phyloP scores from a whole-genome alignment of 2,113 vertebrate genomes.

The Mus pahari region DNA sequence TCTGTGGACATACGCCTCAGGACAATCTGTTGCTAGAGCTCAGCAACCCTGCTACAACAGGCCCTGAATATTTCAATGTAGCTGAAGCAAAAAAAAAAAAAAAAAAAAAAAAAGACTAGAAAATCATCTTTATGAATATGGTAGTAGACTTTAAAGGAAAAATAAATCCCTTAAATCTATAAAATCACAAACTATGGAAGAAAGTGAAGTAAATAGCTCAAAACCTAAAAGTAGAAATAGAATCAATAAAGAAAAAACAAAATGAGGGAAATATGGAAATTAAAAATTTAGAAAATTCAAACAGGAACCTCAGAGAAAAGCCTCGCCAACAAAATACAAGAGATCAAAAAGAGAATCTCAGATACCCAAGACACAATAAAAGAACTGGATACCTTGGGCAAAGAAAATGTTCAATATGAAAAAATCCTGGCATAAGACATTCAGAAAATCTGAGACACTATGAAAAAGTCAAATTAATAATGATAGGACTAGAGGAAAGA shows the following conservation, averaged over 20 bases:
- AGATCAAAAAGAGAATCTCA: background rate
- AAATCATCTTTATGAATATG: background rate
- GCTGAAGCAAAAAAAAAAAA: background rate
- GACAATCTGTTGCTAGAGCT: background rate
- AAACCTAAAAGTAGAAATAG: background rate
- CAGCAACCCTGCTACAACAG: background rate
- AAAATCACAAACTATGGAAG: background rate
- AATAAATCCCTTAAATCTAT: background rate
- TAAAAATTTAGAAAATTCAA: background rate
- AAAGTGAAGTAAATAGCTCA: background rate
- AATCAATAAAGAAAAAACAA: background rate
- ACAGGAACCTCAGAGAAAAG: background rate
- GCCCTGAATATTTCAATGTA: background rate
- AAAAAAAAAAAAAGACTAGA: background rate
- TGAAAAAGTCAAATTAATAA: background rate
- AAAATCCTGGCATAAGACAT: background rate
- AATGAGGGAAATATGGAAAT: background rate
- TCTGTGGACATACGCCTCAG: background rate
- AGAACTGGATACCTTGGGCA: background rate
- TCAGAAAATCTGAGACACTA: background rate
- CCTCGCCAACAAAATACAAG: background rate
- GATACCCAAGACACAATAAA: background rate
- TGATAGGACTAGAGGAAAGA: background rate
- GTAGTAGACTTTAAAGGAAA: background rate
- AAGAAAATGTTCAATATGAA: background rate